A percentile compares a stretch with the other conserved stretches of the same genome.
phyloP scores from a whole-genome alignment of 2,888 invertebrate genomes.

The Stegophylla sp. region DNA sequence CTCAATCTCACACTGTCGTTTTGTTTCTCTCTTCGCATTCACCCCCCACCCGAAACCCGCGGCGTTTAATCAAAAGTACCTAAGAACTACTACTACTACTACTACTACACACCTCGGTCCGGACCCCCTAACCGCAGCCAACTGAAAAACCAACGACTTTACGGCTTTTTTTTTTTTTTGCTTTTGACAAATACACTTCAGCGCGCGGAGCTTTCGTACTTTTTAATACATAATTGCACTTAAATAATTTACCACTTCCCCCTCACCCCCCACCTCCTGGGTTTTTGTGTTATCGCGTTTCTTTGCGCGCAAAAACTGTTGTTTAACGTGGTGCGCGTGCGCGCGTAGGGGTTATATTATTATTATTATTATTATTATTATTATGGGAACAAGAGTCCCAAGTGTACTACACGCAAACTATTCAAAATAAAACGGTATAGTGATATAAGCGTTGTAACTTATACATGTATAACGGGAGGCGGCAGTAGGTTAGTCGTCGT shows the following conservation, averaged over 20 bases:
- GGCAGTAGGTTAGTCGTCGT: constrained; percentile 38
- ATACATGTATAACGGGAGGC: too few species aligned
- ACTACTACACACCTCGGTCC: background rate
- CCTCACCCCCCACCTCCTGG: too few species aligned
- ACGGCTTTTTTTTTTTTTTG: background rate
- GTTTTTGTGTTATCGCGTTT: constrained; percentile 7
- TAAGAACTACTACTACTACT: too few species aligned
- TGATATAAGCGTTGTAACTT: constrained; percentile 31
- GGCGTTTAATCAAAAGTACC: background rate
- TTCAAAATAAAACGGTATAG: constrained; percentile 41
- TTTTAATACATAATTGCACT: constrained; percentile 19
- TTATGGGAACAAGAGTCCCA: constrained; percentile 18
- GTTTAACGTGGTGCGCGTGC: constrained; percentile 10
- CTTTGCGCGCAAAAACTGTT: constrained; percentile 18
- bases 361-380: too few species aligned
- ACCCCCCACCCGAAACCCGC: background rate
- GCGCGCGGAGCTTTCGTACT: constrained; percentile 53
- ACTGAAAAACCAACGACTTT: constrained; percentile 13
- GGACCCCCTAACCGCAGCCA: background rate
- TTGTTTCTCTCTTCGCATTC: background rate
- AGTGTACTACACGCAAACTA: constrained; percentile 31
- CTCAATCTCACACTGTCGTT: background rate
- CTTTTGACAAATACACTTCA: constrained; percentile 8
- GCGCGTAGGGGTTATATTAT: too few species aligned
- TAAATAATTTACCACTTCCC: constrained; percentile 19